phyloP scores from a whole-genome alignment of 1,140 invertebrate species.

The Geopemphigus sp. region DNA sequence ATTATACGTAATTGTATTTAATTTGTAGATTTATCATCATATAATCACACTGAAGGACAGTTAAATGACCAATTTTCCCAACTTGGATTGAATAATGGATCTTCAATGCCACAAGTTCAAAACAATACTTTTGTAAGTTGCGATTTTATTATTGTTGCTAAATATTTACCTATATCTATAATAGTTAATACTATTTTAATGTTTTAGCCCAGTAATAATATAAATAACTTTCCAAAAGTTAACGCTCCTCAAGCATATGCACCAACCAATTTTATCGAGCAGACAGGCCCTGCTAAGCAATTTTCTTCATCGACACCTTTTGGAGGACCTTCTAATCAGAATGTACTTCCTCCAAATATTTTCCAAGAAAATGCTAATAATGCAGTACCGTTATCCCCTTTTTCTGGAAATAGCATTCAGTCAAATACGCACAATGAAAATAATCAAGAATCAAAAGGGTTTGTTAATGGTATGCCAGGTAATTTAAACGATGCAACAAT shows the following conservation, averaged over 20 bases:
- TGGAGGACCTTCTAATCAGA: slow-evolving; percentile 1
- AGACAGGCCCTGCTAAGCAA: slow-evolving; percentile 5
- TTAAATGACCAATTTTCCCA: slow-evolving; percentile 34
- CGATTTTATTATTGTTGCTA: neutral
- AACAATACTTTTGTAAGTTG: slow-evolving; percentile 16
- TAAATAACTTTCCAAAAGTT: neutral
- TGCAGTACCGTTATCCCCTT: neutral
- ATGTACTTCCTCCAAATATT: neutral
- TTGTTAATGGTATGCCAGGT: slow-evolving; percentile 17
- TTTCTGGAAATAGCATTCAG: slow-evolving; percentile 1
- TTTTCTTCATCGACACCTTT: neutral
- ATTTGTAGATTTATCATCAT: neutral
- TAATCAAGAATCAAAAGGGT: slow-evolving; percentile 21
- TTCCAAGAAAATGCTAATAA: slow-evolving; percentile 2
- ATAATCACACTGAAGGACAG: slow-evolving; percentile 5
- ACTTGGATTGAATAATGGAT: slow-evolving; percentile 17
- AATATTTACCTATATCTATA: neutral
- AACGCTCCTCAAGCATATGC: slow-evolving; percentile 1
- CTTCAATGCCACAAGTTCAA: neutral
- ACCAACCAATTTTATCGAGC: slow-evolving; percentile 3
- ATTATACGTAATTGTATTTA: neutral
- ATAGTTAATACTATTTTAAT: neutral
- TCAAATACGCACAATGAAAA: neutral
- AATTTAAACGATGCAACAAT: slow-evolving; percentile 1
- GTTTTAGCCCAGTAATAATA: neutral